Percentiles rank a stretch among this genome's conserved stretches.
Conservation (phyloP, 2,113 vertebrate genomes). For the Bubo bubo region DNA sequence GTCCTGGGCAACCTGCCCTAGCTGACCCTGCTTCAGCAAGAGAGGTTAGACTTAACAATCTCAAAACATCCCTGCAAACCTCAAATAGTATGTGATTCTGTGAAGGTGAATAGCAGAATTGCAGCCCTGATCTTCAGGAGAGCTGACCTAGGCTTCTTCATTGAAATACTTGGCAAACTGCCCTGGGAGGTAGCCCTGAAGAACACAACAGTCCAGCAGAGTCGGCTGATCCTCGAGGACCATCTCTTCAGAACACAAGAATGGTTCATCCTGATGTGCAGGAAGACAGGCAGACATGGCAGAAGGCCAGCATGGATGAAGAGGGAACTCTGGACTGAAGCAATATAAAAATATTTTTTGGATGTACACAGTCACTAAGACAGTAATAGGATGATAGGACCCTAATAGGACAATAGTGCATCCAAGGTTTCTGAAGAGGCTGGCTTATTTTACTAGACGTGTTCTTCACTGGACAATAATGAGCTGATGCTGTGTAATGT, state of each 20-base stretch:
- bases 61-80: background rate
- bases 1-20: background rate
- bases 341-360: background rate
- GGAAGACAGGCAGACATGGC: background rate
- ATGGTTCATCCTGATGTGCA: background rate
- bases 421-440: background rate
- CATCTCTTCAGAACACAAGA: background rate
- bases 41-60: background rate
- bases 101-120: background rate
- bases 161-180: background rate
- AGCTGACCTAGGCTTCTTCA: background rate
- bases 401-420: background rate
- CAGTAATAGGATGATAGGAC: background rate
- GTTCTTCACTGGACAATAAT: background rate
- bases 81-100: background rate
- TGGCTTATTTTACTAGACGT: background rate
- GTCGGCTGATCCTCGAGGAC: background rate
- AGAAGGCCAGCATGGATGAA: background rate
- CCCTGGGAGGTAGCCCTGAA: background rate
- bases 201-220: background rate
- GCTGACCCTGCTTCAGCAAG: fast-evolving
- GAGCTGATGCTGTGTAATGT: background rate
- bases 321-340: background rate
- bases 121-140: background rate
- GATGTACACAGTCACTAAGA: background rate